A percentile compares a stretch with the other conserved stretches of the same genome.
Evolutionary conservation across 2,113 vertebrate genomes (phyloP).

Genomic region (Pluvianellus socialis): DNA sequence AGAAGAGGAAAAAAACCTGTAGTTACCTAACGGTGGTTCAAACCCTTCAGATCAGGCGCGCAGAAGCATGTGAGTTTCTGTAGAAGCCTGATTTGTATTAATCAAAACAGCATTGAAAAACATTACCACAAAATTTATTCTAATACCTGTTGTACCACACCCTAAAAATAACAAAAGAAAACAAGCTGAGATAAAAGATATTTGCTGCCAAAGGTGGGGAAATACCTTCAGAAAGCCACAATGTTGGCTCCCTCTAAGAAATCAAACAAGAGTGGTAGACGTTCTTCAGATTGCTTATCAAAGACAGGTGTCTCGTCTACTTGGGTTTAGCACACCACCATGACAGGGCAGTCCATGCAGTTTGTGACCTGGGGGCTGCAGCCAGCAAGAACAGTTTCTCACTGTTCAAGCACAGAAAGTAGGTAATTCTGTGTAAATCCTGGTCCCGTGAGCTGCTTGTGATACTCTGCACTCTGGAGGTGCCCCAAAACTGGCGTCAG

Average conservation of each 20-base stretch:
- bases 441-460: background rate
- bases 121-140: background rate
- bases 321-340: background rate
- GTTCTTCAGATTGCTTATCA: background rate
- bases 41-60: background rate
- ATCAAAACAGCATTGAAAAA: background rate
- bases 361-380: background rate
- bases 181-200: background rate
- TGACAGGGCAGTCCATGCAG: background rate
- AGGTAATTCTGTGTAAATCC: background rate
- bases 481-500: background rate
- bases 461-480: background rate
- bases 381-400: background rate
- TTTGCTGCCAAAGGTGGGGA: background rate
- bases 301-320: background rate
- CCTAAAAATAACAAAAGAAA: slow-evolving; percentile 13
- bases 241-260: background rate
- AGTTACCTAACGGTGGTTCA: background rate
- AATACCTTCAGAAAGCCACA: slow-evolving; percentile 2
- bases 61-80: background rate
- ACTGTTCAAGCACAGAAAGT: background rate
- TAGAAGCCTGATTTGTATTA: background rate
- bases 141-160: background rate
- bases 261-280: background rate
- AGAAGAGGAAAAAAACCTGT: background rate